These are phyloP conservation scores for Amphilophus citrinellus DNA, from an alignment of 2,113 vertebrate genomes.

Conservation along the genomic window DNA sequence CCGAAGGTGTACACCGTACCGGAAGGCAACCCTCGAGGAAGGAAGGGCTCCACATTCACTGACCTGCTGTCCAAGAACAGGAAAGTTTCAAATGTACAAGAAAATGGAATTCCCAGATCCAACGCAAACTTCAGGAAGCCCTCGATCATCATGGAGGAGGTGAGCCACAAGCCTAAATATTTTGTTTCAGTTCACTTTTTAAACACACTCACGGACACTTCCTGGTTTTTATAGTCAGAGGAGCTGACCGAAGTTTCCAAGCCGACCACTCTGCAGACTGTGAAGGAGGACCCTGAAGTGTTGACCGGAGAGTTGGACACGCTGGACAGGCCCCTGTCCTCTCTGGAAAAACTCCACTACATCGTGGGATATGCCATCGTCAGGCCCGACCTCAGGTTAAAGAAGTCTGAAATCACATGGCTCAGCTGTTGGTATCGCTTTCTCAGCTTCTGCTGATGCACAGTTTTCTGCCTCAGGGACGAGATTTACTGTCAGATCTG, in stretches of 20 bases:
- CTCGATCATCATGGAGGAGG: constrained; percentile 78
- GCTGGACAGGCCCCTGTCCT: constrained; percentile 88
- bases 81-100: constrained; percentile 57
- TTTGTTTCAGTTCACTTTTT: not conserved
- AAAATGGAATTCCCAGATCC: constrained; percentile 27
- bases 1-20: constrained; percentile 62
- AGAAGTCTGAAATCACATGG: not conserved
- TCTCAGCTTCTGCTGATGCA: not conserved
- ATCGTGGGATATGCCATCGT: constrained; percentile 91
- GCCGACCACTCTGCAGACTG: constrained; percentile 70
- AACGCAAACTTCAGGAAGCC: constrained; percentile 56
- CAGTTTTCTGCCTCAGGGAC: constrained; percentile 82
- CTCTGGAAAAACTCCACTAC: constrained; percentile 94
- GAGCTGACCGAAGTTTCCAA: constrained; percentile 55
- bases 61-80: constrained; percentile 71
- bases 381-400: constrained; percentile 88
- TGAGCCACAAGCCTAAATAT: constrained; percentile 14
- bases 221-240: constrained; percentile 34
- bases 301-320: constrained; percentile 77
- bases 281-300: constrained; percentile 80
- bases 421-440: not conserved
- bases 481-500: constrained; percentile 99
- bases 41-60: constrained; percentile 74
- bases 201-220: not conserved
- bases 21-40: constrained; percentile 38